Evolutionary conservation across 2,797 vertebrate species (phyloP).

Genomic region (Pyrocephalus nanus): DNA sequence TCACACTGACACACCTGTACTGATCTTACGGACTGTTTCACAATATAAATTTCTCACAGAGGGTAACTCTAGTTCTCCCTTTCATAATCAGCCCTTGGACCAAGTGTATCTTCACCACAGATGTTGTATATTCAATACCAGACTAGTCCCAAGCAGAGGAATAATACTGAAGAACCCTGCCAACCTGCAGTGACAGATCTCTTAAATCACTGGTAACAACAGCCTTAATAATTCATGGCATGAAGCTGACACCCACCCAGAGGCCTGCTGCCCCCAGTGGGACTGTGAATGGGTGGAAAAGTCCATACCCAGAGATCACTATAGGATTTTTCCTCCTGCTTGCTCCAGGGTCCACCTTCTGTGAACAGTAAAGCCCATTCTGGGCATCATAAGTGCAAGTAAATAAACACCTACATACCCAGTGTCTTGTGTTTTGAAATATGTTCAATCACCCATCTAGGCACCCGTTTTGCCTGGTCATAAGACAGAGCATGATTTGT

Average conservation of each 20-base stretch:
- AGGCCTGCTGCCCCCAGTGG: neutral
- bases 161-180: neutral
- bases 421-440: constrained; percentile 78
- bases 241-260: neutral
- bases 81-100: neutral
- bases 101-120: neutral
- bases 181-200: neutral
- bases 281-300: neutral
- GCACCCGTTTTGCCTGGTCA: constrained; percentile 81
- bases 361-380: neutral
- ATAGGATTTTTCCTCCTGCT: neutral
- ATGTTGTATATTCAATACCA: neutral
- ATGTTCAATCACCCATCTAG: constrained; percentile 87
- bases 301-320: neutral
- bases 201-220: neutral
- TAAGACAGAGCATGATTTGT: constrained; percentile 85
- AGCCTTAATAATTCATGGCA: neutral
- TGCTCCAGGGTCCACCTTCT: neutral
- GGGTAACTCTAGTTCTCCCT: neutral
- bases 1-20: neutral
- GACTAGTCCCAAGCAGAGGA: neutral
- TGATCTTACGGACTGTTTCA: neutral
- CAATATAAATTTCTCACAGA: neutral
- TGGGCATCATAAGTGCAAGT: neutral
- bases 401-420: constrained; percentile 67